phyloP scores from a whole-genome alignment of 2,888 invertebrate genomes.

The Erebia epiphron region DNA sequence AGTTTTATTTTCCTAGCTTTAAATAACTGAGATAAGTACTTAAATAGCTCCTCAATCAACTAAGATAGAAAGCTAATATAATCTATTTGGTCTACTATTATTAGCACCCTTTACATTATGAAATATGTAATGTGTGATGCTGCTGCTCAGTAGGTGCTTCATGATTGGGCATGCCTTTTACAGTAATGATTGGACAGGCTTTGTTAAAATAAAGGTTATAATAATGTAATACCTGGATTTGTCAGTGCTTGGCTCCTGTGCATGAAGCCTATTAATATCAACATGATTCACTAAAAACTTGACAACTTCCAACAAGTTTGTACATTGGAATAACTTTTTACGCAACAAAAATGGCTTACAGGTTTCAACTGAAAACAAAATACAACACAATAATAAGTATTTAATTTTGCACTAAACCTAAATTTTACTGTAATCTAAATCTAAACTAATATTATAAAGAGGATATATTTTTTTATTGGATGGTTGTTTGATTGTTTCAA shows the following conservation, averaged over 20 bases:
- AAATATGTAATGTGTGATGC: no score
- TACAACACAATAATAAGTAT: not conserved
- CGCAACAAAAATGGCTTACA: constrained; percentile 68
- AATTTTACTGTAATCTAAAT: not conserved
- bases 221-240: constrained; percentile 51
- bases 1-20: no score
- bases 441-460: no score
- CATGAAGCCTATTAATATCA: constrained; percentile 62
- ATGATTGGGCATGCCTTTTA: no score
- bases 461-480: no score
- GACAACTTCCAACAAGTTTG: constrained; percentile 69
- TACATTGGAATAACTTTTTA: constrained; percentile 65
- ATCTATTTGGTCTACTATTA: no score
- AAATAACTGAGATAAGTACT: no score
- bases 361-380: constrained; percentile 67
- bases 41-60: no score
- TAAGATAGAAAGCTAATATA: no score
- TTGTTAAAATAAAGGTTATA: not conserved
- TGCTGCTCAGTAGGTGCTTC: no score
- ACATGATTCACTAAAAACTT: constrained; percentile 62
- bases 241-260: constrained; percentile 49
- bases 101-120: no score
- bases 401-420: not conserved
- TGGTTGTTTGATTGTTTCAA: no score
- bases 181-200: not conserved